Percentiles rank a stretch among this genome's conserved stretches.
phyloP scores from a whole-genome alignment of 2,888 invertebrate species.

The Aporophyla nigra region DNA sequence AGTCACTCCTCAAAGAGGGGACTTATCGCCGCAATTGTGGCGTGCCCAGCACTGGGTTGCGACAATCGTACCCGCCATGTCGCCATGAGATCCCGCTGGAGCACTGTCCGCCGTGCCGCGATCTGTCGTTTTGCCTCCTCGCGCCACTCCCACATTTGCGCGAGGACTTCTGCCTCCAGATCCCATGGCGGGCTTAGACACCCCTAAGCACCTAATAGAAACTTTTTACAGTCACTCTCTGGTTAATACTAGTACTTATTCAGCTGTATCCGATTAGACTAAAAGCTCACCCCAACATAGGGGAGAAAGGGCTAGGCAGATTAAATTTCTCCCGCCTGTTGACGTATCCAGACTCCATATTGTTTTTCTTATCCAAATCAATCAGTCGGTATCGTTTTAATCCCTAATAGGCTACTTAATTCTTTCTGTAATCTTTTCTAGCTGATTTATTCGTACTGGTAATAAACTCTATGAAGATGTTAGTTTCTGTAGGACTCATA shows the following conservation, averaged over 20 bases:
- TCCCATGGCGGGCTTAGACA: no score
- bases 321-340: no score
- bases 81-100: no score
- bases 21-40: no score
- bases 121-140: no score
- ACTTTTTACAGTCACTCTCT: not conserved
- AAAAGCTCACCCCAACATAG: not conserved
- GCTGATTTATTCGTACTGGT: not conserved
- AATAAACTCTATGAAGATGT: not conserved
- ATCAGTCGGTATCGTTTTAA: not conserved
- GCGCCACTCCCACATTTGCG: no score
- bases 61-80: no score
- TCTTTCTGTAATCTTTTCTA: not conserved
- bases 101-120: no score
- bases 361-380: not conserved
- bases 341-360: not conserved
- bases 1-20: no score
- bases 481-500: not conserved
- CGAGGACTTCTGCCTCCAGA: no score
- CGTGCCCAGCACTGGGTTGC: no score
- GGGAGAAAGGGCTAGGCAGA: not conserved
- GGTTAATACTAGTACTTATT: not conserved
- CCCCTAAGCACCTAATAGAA: not conserved
- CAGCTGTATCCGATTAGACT: not conserved
- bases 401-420: not conserved